Conservation (phyloP, 1,140 invertebrate species). For the Hylaeus anthracinus region DNA sequence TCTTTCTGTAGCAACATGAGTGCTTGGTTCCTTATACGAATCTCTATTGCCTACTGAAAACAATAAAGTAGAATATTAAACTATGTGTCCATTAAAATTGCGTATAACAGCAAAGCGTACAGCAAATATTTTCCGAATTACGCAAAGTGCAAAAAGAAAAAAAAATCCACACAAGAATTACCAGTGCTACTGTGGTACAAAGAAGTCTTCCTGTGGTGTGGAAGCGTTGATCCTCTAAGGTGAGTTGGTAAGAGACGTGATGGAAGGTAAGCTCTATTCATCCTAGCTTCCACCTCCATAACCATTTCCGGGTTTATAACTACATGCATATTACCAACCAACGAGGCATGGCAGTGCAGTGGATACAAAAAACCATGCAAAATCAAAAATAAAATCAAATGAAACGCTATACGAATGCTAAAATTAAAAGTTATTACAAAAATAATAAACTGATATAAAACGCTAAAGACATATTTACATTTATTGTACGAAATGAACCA, state of each 20-base stretch:
- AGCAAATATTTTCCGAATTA: conserved; percentile 17
- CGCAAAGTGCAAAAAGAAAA: conserved; percentile 53
- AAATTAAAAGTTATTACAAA: conserved; percentile 66
- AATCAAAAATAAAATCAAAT: conserved; percentile 80
- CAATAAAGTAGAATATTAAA: conserved; percentile 23
- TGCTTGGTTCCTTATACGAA: conserved; percentile 79
- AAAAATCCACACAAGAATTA: conserved; percentile 71
- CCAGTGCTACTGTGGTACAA: conserved; percentile 77
- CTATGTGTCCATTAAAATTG: conserved; percentile 1
- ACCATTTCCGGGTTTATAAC: conserved; percentile 93
- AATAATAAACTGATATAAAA: conserved; percentile 4
- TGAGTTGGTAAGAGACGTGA: conserved; percentile 83
- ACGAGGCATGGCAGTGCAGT: conserved; percentile 75
- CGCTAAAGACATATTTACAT: conserved; percentile 6
- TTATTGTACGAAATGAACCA: background rate
- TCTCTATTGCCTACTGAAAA: conserved; percentile 74
- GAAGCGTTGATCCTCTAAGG: conserved; percentile 73
- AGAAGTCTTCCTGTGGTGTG: conserved; percentile 79
- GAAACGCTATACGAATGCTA: conserved; percentile 70
- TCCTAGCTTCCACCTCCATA: conserved; percentile 92
- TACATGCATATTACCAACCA: conserved; percentile 82
- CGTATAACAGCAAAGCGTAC: background rate
- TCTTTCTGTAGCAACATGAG: conserved; percentile 84
- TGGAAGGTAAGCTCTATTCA: conserved; percentile 90
- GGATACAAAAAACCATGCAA: conserved; percentile 82